Conservation (phyloP, 53 echinoderm and acorn worm species). For the Luidia sarsii region DNA sequence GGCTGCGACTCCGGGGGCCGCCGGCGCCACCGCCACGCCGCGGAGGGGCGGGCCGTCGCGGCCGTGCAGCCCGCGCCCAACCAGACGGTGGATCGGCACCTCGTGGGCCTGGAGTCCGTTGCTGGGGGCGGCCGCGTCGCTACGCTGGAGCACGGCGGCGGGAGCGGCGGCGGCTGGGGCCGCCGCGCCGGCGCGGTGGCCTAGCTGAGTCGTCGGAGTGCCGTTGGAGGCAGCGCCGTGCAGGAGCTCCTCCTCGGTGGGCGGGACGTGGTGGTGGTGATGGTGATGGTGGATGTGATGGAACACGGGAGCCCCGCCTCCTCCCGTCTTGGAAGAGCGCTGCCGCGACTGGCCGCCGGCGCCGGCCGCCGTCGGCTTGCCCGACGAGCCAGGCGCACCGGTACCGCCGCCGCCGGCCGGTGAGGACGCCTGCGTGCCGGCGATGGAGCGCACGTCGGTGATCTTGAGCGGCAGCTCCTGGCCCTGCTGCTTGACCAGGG, state of each 20-base stretch:
- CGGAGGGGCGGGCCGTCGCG: not conserved
- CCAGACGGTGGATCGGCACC: conserved; percentile 23
- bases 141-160: not conserved
- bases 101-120: conserved; percentile 6
- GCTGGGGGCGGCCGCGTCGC: not conserved
- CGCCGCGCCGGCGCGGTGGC: not conserved
- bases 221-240: not conserved
- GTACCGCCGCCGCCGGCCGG: too few species aligned
- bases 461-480: not conserved
- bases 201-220: not conserved
- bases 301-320: not conserved
- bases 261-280: conserved; percentile 44
- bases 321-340: not conserved
- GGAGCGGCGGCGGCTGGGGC: not conserved
- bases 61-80: not conserved
- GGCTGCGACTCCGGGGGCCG: not conserved
- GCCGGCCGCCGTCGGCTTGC: not conserved
- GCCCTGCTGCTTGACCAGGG: not conserved
- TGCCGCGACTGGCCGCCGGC: not conserved
- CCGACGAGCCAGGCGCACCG: not conserved
- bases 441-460: conserved; percentile 17
- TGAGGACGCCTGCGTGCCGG: not conserved
- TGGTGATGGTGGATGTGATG: conserved; percentile 34
- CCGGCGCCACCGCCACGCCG: not conserved
- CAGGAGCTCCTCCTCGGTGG: conserved; percentile 19